Evolutionary conservation across 2,113 vertebrate species (phyloP).

Genomic region (Enhydra lutris): DNA sequence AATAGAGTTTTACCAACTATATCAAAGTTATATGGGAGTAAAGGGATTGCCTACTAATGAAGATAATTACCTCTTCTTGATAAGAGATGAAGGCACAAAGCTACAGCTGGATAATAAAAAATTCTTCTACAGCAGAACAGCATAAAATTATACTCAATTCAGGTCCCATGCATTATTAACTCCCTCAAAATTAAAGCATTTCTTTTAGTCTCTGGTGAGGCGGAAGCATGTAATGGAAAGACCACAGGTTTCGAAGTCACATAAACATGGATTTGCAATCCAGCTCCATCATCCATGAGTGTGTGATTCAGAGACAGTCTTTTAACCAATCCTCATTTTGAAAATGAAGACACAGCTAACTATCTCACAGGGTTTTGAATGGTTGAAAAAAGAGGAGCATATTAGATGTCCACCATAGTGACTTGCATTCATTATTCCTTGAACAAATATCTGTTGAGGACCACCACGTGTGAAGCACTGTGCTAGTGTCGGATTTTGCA

Average conservation of each 20-base stretch:
- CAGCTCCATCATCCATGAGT: neutral
- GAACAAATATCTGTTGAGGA: neutral
- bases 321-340: neutral
- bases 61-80: conserved; percentile 58
- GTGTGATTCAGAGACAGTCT: neutral
- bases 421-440: neutral
- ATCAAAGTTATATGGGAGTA: conserved; percentile 34
- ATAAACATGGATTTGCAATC: conserved; percentile 48
- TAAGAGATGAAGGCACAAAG: conserved; percentile 42
- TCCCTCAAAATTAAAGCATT: conserved; percentile 57
- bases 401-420: neutral
- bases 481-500: too few relatives aligned
- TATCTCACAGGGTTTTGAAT: neutral
- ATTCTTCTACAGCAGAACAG: conserved; percentile 62
- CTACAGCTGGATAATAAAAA: conserved; percentile 68
- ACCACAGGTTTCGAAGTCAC: conserved; percentile 48
- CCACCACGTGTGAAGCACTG: fast-evolving
- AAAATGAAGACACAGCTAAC: neutral
- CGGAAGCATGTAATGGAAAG: neutral
- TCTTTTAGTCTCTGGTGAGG: conserved; percentile 41
- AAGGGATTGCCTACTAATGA: conserved; percentile 62
- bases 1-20: conserved; percentile 20
- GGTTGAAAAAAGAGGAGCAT: neutral
- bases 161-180: conserved; percentile 70
- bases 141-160: conserved; percentile 69